A percentile compares a stretch with the other conserved stretches of the same genome.
phyloP scores from a whole-genome alignment of 2,888 invertebrate genomes.

The Smittia aterrima region DNA sequence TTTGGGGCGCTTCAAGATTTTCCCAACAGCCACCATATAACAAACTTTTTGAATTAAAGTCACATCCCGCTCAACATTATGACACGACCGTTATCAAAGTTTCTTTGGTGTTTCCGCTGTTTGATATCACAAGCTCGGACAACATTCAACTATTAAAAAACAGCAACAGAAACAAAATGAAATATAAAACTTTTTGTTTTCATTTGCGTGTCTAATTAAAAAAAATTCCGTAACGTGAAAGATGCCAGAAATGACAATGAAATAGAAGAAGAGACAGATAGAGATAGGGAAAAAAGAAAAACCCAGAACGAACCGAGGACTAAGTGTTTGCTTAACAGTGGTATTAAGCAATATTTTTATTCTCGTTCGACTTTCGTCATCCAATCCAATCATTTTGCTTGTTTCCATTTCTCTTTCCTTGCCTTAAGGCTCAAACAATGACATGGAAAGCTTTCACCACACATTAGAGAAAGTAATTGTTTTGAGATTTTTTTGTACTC shows the following conservation, averaged over 20 bases:
- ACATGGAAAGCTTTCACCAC: slow-evolving; percentile 1
- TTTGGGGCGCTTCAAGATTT: not conserved
- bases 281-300: not conserved
- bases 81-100: not conserved
- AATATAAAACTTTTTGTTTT: slow-evolving; percentile 23
- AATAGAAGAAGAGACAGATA: not conserved
- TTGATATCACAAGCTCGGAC: not conserved
- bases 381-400: slow-evolving; percentile 27
- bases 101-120: not conserved
- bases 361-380: not conserved
- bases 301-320: slow-evolving; percentile 9
- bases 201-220: slow-evolving; percentile 29
- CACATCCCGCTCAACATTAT: not conserved
- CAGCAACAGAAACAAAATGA: slow-evolving; percentile 6
- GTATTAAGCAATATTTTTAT: not conserved
- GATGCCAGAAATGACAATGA: slow-evolving; percentile 37
- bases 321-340: not conserved
- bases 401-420: not conserved
- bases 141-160: slow-evolving; percentile 9
- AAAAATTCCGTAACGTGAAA: slow-evolving; percentile 31
- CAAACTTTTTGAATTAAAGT: not conserved
- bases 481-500: slow-evolving; percentile 2
- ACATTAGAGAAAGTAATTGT: slow-evolving; percentile 25
- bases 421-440: slow-evolving; percentile 34
- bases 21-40: not conserved